Evolutionary conservation across 2,113 vertebrate genomes (phyloP).

Genomic region (Albula goreensis): DNA sequence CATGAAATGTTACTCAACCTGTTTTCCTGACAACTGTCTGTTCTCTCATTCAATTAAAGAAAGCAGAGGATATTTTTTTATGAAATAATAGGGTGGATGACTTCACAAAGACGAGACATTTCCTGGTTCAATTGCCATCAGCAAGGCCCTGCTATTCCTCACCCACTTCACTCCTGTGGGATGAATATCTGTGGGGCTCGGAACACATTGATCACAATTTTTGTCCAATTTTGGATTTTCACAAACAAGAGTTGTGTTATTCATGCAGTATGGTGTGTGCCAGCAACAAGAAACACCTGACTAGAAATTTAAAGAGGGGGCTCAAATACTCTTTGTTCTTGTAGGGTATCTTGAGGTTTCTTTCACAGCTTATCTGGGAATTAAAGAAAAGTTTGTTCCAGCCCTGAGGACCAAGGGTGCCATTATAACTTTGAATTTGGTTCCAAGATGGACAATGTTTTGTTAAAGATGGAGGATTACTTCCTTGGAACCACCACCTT

Average conservation of each 20-base stretch:
- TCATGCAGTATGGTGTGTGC: background rate
- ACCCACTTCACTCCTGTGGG: background rate
- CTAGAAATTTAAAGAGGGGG: background rate
- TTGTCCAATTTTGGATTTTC: background rate
- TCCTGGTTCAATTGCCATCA: background rate
- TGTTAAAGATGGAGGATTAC: conserved; percentile 53
- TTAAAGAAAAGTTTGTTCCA: conserved; percentile 65
- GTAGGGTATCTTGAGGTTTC: conserved; percentile 41
- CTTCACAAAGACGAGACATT: background rate
- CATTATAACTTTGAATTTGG: conserved; percentile 48
- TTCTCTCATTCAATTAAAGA: too few species aligned
- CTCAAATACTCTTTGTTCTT: background rate
- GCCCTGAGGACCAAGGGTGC: conserved; percentile 49
- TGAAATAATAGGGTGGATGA: background rate
- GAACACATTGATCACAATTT: background rate
- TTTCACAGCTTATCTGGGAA: conserved; percentile 54
- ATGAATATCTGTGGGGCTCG: background rate
- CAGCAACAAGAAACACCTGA: background rate
- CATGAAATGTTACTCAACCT: background rate
- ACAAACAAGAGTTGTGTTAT: too few species aligned
- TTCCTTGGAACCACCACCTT: conserved; percentile 49
- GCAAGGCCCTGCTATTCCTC: background rate
- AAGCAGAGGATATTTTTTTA: background rate
- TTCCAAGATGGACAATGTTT: conserved; percentile 60
- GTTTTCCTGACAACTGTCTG: too few species aligned